Conservation (phyloP, 2,113 vertebrate genomes). For the Sturnira hondurensis region DNA sequence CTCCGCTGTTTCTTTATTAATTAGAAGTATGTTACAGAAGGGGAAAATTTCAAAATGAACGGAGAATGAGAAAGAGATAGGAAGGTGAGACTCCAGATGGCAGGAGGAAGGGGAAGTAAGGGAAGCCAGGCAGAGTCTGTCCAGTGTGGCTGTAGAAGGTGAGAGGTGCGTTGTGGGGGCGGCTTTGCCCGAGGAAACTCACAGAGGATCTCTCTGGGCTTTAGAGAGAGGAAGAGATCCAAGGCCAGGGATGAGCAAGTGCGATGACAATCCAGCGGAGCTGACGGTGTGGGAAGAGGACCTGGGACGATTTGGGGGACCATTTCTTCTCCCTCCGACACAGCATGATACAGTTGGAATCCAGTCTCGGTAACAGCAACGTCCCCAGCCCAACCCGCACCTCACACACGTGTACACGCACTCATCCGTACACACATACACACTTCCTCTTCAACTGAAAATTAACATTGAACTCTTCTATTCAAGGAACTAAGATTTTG, state of each 20-base stretch:
- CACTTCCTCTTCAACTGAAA: constrained; percentile 51
- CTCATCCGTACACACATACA: background rate
- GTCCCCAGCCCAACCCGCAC: background rate
- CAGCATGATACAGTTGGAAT: background rate
- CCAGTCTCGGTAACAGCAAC: background rate
- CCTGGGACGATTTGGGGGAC: background rate
- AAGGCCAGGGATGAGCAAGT: background rate
- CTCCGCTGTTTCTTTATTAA: constrained; percentile 40
- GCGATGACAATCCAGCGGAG: background rate
- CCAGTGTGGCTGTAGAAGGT: background rate
- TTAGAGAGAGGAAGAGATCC: background rate
- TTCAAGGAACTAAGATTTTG: constrained; percentile 71
- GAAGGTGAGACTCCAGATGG: background rate
- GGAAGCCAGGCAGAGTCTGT: background rate
- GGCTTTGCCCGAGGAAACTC: background rate
- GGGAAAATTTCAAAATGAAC: background rate
- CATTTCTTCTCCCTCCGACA: background rate
- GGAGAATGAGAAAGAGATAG: background rate
- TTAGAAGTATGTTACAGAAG: background rate
- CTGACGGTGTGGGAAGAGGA: background rate
- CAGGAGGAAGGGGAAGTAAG: background rate
- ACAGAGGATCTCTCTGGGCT: background rate
- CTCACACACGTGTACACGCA: background rate
- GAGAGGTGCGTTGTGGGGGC: background rate
- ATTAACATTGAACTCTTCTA: constrained; percentile 78